Evolutionary conservation across 2,113 vertebrate species (phyloP).

Genomic region (Carlito syrichta): DNA sequence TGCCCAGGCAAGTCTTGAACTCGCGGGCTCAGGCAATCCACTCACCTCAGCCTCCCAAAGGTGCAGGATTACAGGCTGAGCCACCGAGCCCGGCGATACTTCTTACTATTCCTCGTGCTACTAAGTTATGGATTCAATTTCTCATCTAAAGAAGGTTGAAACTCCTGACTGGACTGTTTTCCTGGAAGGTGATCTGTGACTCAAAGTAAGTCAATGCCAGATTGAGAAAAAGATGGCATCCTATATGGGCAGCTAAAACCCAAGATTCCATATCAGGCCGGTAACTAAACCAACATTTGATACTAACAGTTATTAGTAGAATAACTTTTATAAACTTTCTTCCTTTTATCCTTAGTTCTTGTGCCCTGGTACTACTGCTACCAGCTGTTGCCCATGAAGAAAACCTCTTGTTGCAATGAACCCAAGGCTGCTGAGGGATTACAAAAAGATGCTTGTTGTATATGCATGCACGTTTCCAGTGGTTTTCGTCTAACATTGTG

Average conservation of each 20-base stretch:
- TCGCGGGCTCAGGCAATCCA: no score
- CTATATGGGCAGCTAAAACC: not conserved
- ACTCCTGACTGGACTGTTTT: not conserved
- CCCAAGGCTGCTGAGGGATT: not conserved
- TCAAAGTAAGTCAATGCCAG: not conserved
- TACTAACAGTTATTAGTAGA: not conserved
- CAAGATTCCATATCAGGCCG: no score
- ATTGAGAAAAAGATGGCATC: not conserved
- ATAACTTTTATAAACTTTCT: not conserved
- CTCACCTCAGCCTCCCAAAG: no score
- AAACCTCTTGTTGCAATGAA: not conserved
- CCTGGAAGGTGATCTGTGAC: not conserved
- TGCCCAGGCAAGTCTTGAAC: no score
- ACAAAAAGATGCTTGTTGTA: not conserved
- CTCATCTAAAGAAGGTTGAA: not conserved
- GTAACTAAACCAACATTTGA: not conserved
- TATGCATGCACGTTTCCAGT: not conserved
- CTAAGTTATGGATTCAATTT: not conserved
- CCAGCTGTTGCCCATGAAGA: no score
- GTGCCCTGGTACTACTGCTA: not conserved
- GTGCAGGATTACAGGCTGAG: no score
- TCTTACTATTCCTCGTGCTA: not conserved
- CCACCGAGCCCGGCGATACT: no score
- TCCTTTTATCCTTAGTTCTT: not conserved
- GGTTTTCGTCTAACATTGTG: not conserved